Conservation (phyloP, 1,140 invertebrate species). For the Scaptomyza pallida region DNA sequence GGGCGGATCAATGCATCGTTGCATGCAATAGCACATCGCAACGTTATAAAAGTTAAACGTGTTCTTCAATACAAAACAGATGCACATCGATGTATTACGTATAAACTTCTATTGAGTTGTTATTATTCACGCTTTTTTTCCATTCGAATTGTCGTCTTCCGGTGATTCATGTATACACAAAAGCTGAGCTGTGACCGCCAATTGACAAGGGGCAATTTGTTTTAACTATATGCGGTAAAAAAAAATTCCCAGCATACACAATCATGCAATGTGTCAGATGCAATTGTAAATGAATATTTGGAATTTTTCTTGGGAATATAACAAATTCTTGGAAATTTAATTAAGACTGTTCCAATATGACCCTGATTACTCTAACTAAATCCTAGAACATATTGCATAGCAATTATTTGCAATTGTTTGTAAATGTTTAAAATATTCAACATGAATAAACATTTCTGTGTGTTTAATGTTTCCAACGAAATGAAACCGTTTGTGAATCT, state of each 20-base stretch:
- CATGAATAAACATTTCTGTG: no score
- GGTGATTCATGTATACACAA: slow-evolving; percentile 41
- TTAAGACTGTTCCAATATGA: not conserved
- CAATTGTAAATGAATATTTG: no score
- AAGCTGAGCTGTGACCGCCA: slow-evolving; percentile 24
- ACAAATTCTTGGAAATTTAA: no score
- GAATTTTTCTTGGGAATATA: no score
- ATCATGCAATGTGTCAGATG: slow-evolving; percentile 5
- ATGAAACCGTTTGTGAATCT: no score
- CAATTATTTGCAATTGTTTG: no score
- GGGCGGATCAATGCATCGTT: not conserved
- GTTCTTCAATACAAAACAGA: no score
- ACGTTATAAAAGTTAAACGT: not conserved
- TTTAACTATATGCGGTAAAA: slow-evolving; percentile 33
- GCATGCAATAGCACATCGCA: not conserved
- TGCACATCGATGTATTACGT: no score
- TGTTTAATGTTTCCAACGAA: no score
- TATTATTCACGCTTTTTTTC: slow-evolving; percentile 51
- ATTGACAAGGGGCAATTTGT: slow-evolving; percentile 54
- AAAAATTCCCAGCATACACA: slow-evolving; percentile 9
- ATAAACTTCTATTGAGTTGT: slow-evolving; percentile 14
- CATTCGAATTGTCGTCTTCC: slow-evolving; percentile 53
- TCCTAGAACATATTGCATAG: no score
- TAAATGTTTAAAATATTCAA: no score
- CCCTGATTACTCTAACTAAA: no score